A percentile compares a stretch with the other conserved stretches of the same genome.
Evolutionary conservation across 2,113 vertebrate species (phyloP).

Genomic region (Thoracochromis brauschi): DNA sequence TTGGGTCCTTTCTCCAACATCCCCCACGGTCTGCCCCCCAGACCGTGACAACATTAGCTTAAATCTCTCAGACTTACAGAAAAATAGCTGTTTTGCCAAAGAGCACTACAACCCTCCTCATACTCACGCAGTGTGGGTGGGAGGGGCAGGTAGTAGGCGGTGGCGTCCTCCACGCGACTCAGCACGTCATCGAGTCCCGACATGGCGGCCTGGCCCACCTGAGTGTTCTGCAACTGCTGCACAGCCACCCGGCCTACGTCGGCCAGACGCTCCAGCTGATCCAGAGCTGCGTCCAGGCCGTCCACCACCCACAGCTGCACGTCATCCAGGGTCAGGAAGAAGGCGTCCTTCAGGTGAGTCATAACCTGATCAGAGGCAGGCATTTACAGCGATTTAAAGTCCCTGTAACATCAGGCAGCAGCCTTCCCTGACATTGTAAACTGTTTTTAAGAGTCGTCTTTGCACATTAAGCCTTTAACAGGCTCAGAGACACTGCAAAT

Average conservation of each 20-base stretch:
- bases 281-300: constrained; percentile 30
- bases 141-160: constrained; percentile 61
- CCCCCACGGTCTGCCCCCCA: too few species aligned
- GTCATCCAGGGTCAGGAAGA: constrained; percentile 58
- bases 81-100: background rate
- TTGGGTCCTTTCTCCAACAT: too few species aligned
- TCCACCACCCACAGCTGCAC: constrained; percentile 52
- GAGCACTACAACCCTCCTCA: background rate
- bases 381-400: background rate
- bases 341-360: constrained; percentile 57
- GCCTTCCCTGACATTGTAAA: background rate
- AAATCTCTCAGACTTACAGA: background rate
- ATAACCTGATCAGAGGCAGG: constrained; percentile 36
- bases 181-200: constrained; percentile 50
- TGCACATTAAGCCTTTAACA: background rate
- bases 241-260: background rate
- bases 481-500: background rate
- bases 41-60: background rate
- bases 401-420: background rate
- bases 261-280: constrained; percentile 19
- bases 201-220: constrained; percentile 13
- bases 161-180: constrained; percentile 54
- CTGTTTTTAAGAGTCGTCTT: background rate
- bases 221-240: constrained; percentile 26
- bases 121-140: constrained; percentile 59